phyloP scores from a whole-genome alignment of 2,888 invertebrate species.

The Drosophila rellima region DNA sequence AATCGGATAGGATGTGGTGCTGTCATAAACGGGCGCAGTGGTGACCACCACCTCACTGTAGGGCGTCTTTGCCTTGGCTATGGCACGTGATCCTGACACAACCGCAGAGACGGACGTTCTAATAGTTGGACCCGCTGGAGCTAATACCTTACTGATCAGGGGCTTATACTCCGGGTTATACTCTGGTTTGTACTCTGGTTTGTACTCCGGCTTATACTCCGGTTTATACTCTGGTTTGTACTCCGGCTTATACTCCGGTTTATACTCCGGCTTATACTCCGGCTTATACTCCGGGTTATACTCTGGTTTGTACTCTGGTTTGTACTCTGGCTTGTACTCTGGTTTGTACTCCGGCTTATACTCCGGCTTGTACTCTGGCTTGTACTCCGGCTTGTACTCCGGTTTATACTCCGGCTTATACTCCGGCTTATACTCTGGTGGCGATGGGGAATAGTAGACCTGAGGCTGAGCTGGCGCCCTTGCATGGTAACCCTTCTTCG shows the following conservation, averaged over 20 bases:
- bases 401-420: conserved; percentile 20
- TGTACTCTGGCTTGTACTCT: neutral
- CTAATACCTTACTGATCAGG: conserved; percentile 32
- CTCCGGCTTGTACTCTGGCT: conserved; percentile 13
- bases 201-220: conserved; percentile 18
- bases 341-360: conserved; percentile 11
- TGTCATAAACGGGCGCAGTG: conserved; percentile 56
- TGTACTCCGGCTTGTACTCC: conserved; percentile 13
- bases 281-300: conserved; percentile 23
- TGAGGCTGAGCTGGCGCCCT: conserved; percentile 20
- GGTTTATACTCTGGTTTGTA: conserved; percentile 12
- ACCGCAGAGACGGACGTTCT: conserved; percentile 52
- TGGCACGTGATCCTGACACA: conserved; percentile 31
- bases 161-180: conserved; percentile 31
- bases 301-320: neutral
- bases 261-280: conserved; percentile 10
- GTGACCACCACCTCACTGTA: conserved; percentile 65
- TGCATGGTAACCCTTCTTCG: conserved; percentile 50
- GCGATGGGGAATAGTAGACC: conserved; percentile 34
- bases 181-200: conserved; percentile 47
- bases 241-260: conserved; percentile 19
- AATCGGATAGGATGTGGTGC: conserved; percentile 42
- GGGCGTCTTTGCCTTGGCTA: conserved; percentile 67
- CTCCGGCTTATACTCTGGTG: neutral
- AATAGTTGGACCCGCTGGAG: conserved; percentile 8